phyloP scores from a whole-genome alignment of 2,888 invertebrate genomes.

The Ametastegia equiseti region DNA sequence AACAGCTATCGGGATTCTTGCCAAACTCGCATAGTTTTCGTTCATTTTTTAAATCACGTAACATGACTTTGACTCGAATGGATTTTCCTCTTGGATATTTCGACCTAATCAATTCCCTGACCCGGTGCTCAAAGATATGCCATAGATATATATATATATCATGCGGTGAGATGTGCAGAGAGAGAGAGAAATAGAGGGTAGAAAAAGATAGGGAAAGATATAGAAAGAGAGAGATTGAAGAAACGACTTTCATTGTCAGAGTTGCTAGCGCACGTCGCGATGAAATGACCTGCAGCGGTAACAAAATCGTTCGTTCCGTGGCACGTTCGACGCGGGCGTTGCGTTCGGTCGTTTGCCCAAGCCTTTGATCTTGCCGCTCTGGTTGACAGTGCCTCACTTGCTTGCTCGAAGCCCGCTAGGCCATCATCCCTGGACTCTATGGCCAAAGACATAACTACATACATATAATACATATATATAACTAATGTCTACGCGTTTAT shows the following conservation, averaged over 20 bases:
- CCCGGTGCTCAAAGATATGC: neutral
- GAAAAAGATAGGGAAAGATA: too few species aligned
- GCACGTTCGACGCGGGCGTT: constrained; percentile 73
- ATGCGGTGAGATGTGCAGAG: neutral
- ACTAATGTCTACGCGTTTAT: neutral
- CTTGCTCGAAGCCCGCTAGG: constrained; percentile 6
- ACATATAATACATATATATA: neutral
- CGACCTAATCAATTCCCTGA: neutral
- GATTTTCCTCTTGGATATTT: neutral
- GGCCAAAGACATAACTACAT: neutral
- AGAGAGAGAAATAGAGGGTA: neutral
- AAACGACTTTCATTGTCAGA: constrained; percentile 20
- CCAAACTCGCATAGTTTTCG: neutral
- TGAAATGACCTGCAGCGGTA: constrained; percentile 75
- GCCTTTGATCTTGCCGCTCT: constrained; percentile 72
- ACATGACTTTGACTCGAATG: neutral
- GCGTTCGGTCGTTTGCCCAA: constrained; percentile 56
- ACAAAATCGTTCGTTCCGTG: constrained; percentile 74
- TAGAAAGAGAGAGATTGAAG: too few species aligned
- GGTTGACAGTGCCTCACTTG: constrained; percentile 62
- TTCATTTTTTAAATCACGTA: neutral
- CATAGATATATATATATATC: neutral
- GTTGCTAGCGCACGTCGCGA: constrained; percentile 72
- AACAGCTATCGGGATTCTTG: too few species aligned
- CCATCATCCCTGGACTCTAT: constrained; percentile 17